Percentiles rank a stretch among this genome's conserved stretches.
Evolutionary conservation across 2,888 invertebrate genomes (phyloP).

Genomic region (Deladenus siricidicola): DNA sequence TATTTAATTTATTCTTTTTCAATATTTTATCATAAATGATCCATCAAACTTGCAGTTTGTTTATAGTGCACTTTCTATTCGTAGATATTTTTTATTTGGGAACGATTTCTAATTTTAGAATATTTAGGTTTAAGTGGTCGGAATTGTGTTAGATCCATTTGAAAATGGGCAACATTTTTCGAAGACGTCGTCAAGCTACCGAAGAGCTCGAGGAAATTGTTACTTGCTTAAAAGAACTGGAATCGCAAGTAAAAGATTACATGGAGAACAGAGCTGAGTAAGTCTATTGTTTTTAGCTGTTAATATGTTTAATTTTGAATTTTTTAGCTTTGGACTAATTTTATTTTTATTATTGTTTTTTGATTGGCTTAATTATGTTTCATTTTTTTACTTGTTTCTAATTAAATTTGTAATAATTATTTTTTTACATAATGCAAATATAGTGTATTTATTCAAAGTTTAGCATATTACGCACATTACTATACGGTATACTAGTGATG

Average conservation of each 20-base stretch:
- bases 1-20: no score
- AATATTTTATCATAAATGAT: no score
- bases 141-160: neutral
- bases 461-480: slow-evolving; percentile 5
- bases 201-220: slow-evolving; percentile 31
- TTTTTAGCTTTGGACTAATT: no score
- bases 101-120: neutral
- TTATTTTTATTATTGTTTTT: neutral
- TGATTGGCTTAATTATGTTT: neutral
- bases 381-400: no score
- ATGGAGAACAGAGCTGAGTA: neutral
- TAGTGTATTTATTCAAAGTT: neutral
- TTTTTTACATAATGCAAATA: neutral
- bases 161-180: slow-evolving; percentile 26
- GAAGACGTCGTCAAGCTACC: slow-evolving; percentile 17
- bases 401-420: neutral
- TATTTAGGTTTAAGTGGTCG: slow-evolving; percentile 6
- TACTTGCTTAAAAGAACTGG: slow-evolving; percentile 25
- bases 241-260: slow-evolving; percentile 12
- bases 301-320: no score
- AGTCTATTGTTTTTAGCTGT: neutral
- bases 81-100: no score
- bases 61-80: no score
- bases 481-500: neutral
- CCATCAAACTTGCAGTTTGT: no score